Base-by-base conservation (phyloP, 2,888 invertebrate genomes). In the Xanthorhoe spadicearia region DNA sequence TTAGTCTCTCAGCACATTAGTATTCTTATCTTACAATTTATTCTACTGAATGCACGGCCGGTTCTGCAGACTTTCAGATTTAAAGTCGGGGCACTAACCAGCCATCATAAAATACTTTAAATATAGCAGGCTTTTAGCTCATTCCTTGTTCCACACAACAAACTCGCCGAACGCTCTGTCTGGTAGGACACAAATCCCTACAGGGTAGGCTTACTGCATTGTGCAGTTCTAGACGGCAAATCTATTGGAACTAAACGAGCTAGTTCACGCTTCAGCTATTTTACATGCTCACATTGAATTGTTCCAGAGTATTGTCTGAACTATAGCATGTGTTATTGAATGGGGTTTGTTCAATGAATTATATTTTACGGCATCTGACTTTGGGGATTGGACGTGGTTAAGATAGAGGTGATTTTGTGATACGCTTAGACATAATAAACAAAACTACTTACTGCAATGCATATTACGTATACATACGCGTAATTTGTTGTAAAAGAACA, bases 141-240 rank as follows among this genome's bases (percentile, higher is more conserved):
- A 51, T 66, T 46, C 38, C 72, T 64, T 74, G 49, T 13, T 23
- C 53, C 23, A 13, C 52, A 68, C 32, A 10, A 58, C 48, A 38
- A 35, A 64, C 68, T 73, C 68, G 74, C 70, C 67, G 70, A 76
- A 61, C 72, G 76, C 81, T 83, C 81, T 83, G 83, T 84, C 83
- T 82, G 81, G 78, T 76, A 76, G 77, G 74, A 79, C 81, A 84
- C 83, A 86, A 87, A 87, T 87, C 86, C 85, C 80, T 70, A 68
- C 73, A 74, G 81, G 76, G 76, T 77, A 77, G 80, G 81, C 83
- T 84, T 84, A 85, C 80, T 83, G 86, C 85, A 88, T 85, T 83
- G 85, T 85, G 80, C 84, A 83, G 77, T 81, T 76, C 80, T 75
- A 74, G 79, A 83, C 74, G 74, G 72, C 73, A 83, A 83, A 85